Evolutionary conservation across 1,140 invertebrate species (phyloP), one percentile per base, ranked within the genome.

Genomic region (Musca vetustissima): DNA sequence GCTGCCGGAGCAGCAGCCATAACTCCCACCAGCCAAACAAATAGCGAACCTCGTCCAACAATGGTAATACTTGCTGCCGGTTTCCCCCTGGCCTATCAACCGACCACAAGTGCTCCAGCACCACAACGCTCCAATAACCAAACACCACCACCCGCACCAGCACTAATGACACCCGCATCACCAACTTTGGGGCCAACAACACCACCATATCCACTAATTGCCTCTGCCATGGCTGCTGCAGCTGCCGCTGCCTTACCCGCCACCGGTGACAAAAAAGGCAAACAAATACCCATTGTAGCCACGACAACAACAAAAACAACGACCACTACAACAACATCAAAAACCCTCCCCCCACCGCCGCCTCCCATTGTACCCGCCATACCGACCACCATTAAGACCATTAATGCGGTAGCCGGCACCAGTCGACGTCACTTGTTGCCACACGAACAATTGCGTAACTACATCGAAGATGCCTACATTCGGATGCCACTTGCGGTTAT

Each of bases 401-500:
- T 70, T 1, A 73, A 71, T 0, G 64, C 73, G 1, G 64, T 71
- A 7, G 72, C 71, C 13, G 72, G 70, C 2, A 71, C 73, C 2
- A 61, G 17, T 53, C 32, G 11, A 64, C 66, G 70, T 11, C 80
- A 76, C 53, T 69, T 81, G 9, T 55, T 78, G 64, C 79, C 79
- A 24, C 67, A 74, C 9, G 81, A 82, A 71, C 76, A 78, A 7
- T 75, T 88, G 48, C 79, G 83, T n/a, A 80, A 82, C 66, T 87
- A 86, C 76, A 76, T 88, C 14, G 85, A 87, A 70, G 86, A 87
- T 81, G 79, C 84, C 0, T 87, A 86, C 75, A 81, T 87, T 1
- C 78, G 87, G 13, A 83, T 85, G 66, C 87, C 87, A 0, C 76
- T 86, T 13, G 87, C 86, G 0, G 79, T 87, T 43, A 83, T 88